Evolutionary conservation across 2,113 vertebrate genomes (phyloP).

Genomic region (Rhinolophus ferrumequinum): DNA sequence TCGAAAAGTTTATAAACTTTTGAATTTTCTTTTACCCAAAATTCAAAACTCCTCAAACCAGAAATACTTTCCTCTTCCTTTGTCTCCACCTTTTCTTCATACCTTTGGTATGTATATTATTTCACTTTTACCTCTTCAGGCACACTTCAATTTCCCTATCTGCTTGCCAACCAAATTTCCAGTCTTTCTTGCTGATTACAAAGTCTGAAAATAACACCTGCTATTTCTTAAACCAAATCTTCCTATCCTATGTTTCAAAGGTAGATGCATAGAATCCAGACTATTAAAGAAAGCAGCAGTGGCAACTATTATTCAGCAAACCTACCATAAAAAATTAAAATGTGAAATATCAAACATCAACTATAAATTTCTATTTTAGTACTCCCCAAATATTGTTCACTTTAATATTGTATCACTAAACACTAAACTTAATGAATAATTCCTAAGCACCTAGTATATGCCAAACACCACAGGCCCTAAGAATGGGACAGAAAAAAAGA

Average conservation of each 20-base stretch:
- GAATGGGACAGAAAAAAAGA: not conserved
- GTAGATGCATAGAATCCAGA: not conserved
- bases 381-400: not conserved
- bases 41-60: not conserved
- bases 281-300: not conserved
- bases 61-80: not conserved
- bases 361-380: not conserved
- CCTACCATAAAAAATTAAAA: not conserved
- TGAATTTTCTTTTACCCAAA: not conserved
- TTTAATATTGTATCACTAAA: not conserved
- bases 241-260: not conserved
- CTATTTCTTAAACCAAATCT: not conserved
- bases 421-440: not conserved
- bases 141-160: not conserved
- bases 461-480: not conserved
- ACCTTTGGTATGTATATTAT: rapidly evolving
- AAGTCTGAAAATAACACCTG: not conserved
- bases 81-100: no score
- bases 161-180: not conserved
- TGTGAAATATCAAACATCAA: not conserved
- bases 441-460: not conserved
- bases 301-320: not conserved
- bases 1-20: not conserved
- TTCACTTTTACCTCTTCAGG: not conserved
- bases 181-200: not conserved